Evolutionary conservation across 1,140 invertebrate genomes (phyloP).

Genomic region (Leptopilina clavipes): DNA sequence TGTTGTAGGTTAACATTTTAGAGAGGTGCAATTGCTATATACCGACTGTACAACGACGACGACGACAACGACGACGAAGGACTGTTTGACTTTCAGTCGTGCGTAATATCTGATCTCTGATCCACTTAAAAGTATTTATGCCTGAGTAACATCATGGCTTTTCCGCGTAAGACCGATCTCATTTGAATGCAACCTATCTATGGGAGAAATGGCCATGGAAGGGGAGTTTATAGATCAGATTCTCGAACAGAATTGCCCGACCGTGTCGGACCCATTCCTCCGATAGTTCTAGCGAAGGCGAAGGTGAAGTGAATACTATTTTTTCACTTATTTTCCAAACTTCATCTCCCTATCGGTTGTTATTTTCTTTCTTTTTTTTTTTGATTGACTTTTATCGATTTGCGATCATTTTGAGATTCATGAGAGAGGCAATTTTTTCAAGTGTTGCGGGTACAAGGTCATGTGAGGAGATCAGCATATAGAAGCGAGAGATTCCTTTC

Average conservation of each 20-base stretch:
- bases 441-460: no score
- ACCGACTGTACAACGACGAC: no score
- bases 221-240: slow-evolving; percentile 31
- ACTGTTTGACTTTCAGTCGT: slow-evolving; percentile 30
- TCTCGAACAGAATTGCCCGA: slow-evolving; percentile 26
- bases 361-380: slow-evolving; percentile 55
- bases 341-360: slow-evolving; percentile 46
- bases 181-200: slow-evolving; percentile 31
- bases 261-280: slow-evolving; percentile 3
- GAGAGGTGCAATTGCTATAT: slow-evolving; percentile 18
- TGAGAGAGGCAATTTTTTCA: no score
- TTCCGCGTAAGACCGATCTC: slow-evolving; percentile 29
- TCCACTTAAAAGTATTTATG: slow-evolving; percentile 35
- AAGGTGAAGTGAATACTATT: slow-evolving; percentile 12
- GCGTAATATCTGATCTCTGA: slow-evolving; percentile 30
- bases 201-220: neutral
- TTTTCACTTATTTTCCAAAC: neutral
- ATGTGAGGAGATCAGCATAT: no score
- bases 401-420: no score
- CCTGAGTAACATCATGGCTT: slow-evolving; percentile 25
- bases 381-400: no score
- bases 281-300: slow-evolving; percentile 16
- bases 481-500: no score
- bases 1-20: slow-evolving; percentile 24
- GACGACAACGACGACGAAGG: neutral